Base-by-base conservation (phyloP, 2,888 invertebrate genomes). In the Poecilobothrus nobilitatus region DNA sequence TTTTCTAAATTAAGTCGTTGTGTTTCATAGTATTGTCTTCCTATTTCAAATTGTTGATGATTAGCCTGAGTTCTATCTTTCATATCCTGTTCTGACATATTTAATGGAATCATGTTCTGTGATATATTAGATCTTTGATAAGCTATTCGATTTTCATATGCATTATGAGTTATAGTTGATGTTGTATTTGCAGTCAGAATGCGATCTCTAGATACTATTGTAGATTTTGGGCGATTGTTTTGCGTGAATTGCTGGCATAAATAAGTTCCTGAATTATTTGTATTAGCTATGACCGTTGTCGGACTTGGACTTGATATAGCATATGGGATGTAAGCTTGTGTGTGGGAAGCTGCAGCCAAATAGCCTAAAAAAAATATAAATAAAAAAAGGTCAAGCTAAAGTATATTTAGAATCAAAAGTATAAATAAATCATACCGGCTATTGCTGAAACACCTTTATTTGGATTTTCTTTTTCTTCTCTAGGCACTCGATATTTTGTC, bases 401-500 rank as follows among this genome's bases (percentile, higher is more conserved):
- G 22, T n/a, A n/a, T n/a, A n/a, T n/a, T n/a, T n/a, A n/a, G n/a
- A n/a, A n/a, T n/a, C n/a, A n/a, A n/a, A n/a, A n/a, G n/a, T n/a
- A n/a, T 4, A 68, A 65, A 12, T 66, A 67, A 21, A 53, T 61
- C 62, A 66, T 68, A 68, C 71, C 70, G 44, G 70, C 66, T 21
- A 73, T 70, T 10, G 70, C 71, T n/a, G 71, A 72, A 4, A 70
- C 72, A 22, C 72, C 71, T 66, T 71, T 70, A 62, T 65, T 21
- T 2, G 65, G 27, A n/a, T 70, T 68, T 9, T 53, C 62, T 10
- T 71, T 67, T 65, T 72, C 68, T 44, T 70, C 72, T 21, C 65
- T 63, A 7, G 71, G 68, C 20, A 65, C 10, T 44, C 87, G 84
- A 78, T 86, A 91, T 78, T 88, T 89, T 70, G 87, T 86, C 22